Evolutionary conservation across 2,113 vertebrate genomes (phyloP), one percentile per base, ranked within the genome.

Genomic region (Balaenoptera acutorostrata): DNA sequence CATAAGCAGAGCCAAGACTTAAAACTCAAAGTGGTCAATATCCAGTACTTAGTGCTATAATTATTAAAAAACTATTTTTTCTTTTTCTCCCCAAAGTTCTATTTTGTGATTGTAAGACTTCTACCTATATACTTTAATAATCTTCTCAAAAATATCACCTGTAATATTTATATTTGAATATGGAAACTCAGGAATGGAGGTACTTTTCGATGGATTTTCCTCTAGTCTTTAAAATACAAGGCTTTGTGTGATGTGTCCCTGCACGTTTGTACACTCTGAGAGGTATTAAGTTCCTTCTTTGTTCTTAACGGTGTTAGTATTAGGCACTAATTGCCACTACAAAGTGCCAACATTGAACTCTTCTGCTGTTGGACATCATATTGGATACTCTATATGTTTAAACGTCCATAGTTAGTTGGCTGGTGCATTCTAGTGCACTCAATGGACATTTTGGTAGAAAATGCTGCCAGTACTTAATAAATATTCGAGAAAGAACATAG

Each of bases 401-500:
- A 97, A 66, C 41, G 93, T 66, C 44, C 72, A 77, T 11, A n/a
- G 36, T 14, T 71, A 90, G n/a, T 64, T 90, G 61, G 46, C 61
- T 82, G 81, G 25, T 11, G 21, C 31, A 72, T 17, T 72, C 91
- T 71, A 64, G 41, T 87, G 88, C 23, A 87, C 14, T 92, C 27
- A 12, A 13, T 94, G 20, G 52, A 77, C 83, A 88, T 84, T 97
- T 36, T 33, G 92, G 71, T 90, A 77, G 57, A 97, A 96, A 82
- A 82, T 85, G 55, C 55, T 84, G 66, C 93, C 10, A 49, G 91
- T 63, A 91, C 9, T 93, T 97, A 95, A 86, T 92, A 96, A 97
- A 97, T 64, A 93, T 82, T 81, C 92, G 78, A 98, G 93, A 59
- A 97, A 33, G 6, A 61, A 66, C 83, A 93, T 46, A 90, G 49